Conservation (phyloP, 2,888 invertebrate genomes). For the Drosophila eohydei region DNA sequence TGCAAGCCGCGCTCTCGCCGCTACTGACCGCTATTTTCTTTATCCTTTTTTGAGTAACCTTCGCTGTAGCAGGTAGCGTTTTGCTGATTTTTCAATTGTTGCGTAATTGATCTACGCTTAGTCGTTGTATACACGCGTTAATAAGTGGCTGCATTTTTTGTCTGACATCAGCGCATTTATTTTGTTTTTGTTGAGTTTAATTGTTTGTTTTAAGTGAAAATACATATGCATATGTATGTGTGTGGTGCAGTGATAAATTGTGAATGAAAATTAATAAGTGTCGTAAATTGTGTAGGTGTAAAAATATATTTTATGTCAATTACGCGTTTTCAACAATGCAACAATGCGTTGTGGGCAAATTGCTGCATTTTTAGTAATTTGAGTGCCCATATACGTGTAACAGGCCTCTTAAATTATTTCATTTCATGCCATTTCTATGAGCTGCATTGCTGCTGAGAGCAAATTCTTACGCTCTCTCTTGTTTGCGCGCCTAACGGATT, state of each 20-base stretch:
- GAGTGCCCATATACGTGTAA: no score
- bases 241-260: background rate
- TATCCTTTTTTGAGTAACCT: slow-evolving; percentile 1
- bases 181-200: background rate
- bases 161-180: background rate
- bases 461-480: background rate
- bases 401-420: background rate
- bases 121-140: background rate
- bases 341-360: background rate
- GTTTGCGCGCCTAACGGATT: background rate
- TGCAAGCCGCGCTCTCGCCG: background rate
- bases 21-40: background rate
- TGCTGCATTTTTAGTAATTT: background rate
- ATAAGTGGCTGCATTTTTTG: background rate
- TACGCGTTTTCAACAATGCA: background rate
- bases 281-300: background rate
- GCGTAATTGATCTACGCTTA: slow-evolving; percentile 1
- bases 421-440: background rate
- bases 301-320: background rate
- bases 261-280: background rate
- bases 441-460: background rate
- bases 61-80: background rate
- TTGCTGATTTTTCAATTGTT: background rate
- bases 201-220: background rate
- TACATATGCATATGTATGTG: background rate